These are phyloP conservation scores for Acleris literana DNA, from an alignment of 2,888 invertebrate genomes.

Conservation along the genomic window DNA sequence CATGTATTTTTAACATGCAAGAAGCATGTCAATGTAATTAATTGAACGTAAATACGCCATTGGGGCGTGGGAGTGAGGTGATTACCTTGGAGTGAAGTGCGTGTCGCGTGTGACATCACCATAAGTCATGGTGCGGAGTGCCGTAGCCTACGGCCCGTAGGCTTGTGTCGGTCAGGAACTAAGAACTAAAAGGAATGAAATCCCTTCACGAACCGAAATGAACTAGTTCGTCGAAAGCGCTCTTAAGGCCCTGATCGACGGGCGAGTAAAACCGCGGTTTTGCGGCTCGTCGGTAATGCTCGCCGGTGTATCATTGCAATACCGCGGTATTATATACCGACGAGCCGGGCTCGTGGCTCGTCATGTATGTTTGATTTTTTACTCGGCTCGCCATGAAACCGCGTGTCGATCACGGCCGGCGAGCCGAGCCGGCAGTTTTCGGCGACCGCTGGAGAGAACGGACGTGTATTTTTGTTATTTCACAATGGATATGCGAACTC, in stretches of 20 bases:
- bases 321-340: slow-evolving; percentile 20
- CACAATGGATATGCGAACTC: slow-evolving; percentile 31
- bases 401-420: slow-evolving; percentile 32
- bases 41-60: too few relatives aligned
- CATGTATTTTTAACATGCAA: too few relatives aligned
- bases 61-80: too few relatives aligned
- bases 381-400: slow-evolving; percentile 31
- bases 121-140: too few relatives aligned
- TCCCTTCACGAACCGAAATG: too few relatives aligned
- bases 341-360: slow-evolving; percentile 31
- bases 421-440: slow-evolving; percentile 32
- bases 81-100: too few relatives aligned
- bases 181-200: too few relatives aligned
- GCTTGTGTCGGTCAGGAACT: too few relatives aligned
- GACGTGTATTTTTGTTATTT: slow-evolving; percentile 15
- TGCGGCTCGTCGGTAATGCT: slow-evolving; percentile 31
- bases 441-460: slow-evolving; percentile 31
- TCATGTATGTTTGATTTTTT: slow-evolving; percentile 27
- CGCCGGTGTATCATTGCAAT: slow-evolving; percentile 20
- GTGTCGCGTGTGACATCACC: too few relatives aligned
- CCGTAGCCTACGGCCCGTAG: too few relatives aligned
- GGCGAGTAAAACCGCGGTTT: slow-evolving; percentile 32
- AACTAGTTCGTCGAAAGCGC: too few relatives aligned
- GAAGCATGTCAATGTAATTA: too few relatives aligned
- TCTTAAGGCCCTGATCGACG: slow-evolving; percentile 9